Evolutionary conservation across 2,888 invertebrate species (phyloP), one percentile per base, ranked within the genome.

Genomic region (Drosophila aldrichi): DNA sequence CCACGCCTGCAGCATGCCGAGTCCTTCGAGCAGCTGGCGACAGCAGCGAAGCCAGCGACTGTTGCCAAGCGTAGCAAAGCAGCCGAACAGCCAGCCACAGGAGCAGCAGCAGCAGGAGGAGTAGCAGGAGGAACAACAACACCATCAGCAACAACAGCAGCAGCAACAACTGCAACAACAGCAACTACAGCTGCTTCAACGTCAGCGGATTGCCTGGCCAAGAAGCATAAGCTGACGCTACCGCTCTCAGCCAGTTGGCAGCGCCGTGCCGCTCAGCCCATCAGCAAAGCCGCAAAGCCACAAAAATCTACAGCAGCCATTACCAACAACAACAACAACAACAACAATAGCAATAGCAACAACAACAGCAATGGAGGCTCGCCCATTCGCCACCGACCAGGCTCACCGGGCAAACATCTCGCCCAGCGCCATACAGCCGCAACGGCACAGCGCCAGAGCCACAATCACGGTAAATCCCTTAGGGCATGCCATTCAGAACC

Each of bases 11-110:
- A 82, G 34, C 93, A 92, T 18, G 91, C 93, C 0, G 93, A 92
- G 46, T 91, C 91, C 0, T 51, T 91, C 64, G 93, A 93, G 67
- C 88, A 92, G 81, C 68, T 93, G 38, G 79, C 87, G 9, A 75
- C 65, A 5, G 51, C 67, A 14, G 34, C 34, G 14, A 36, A 34
- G 9, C 48, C 80, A 82, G 36, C 92, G 70, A 4, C 48, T 9
- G 36, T 52, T 5, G 51, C 81, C 2, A 82, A 82, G 16, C 69
- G 82, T 12, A 82, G 79, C 63, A 82, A 82, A 34, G 29, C 48
- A 49, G 48, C 48, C 48, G 48, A 49, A 7, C 48, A 12, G 48
- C 48, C 5, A n/a, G 22, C 62, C 32, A 3, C 43, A 34, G 10
- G 55, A 41, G 20, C 51, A 7, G 6, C 57, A 10, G 2, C 48